Base-by-base conservation (phyloP, 53 echinoderm and acorn worm species). In the Temnopleurus reevesii region DNA sequence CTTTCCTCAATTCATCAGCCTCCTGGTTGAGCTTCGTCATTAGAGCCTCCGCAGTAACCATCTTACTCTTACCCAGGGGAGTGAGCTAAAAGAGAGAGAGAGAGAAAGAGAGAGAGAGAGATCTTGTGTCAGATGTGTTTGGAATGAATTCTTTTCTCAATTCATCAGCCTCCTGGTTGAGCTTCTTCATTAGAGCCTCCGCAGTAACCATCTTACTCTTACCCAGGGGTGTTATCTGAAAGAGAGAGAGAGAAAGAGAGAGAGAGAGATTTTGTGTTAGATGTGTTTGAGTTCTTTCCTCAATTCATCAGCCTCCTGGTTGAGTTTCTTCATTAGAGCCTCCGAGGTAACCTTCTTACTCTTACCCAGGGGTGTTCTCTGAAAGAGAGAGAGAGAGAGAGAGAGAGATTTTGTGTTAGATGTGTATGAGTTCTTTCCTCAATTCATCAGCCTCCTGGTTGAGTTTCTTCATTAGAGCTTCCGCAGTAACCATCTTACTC, bases 161-260 rank as follows among this genome's bases (percentile, higher is more conserved):
- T 24, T 95, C 94, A 21, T 97, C 94, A 0, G 97, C 97, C 82
- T 97, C 97, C 55, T 94, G 93, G 55, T 91, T 63, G 35, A 97
- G 94, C 46, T 93, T 92, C 45, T 86, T 76, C 85, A 97, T 92
- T 53, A 97, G 45, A 2, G 55, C 47, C 17, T 90, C 87, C 19
- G 95, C 97, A 46, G 95, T 92, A 9, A 85, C 84, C 24, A 31
- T 71, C 81, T 95, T 95, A 15, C 66, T 84, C 21, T 93, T 93
- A 28, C 95, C 95, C 15, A 97, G 64, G 31, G 97, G 97, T 55
- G 86, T 84, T 19, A 97, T 91, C 97, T 97, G 51, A n/a, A 49
- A 49, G 49, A 49, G 1, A 13, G 49, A 49, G 49, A 49, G 49
- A 49, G 49, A 49, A 49, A 17, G 49, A 0, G 12, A 47, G 47